Percentiles rank a stretch among this genome's conserved stretches.
These are phyloP conservation scores for Empis stercorea DNA, from an alignment of 2,888 invertebrate genomes.

Conservation along the genomic window DNA sequence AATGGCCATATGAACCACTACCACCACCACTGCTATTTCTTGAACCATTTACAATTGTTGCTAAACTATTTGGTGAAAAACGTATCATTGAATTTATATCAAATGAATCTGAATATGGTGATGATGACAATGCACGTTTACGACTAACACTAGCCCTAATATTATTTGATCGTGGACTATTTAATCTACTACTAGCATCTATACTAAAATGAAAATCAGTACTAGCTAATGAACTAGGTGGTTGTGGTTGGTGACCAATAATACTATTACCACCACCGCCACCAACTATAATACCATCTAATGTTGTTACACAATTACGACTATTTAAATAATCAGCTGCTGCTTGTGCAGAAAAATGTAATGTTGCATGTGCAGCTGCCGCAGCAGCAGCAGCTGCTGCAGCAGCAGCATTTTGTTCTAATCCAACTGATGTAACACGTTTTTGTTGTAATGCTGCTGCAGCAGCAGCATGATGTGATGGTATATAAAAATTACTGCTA, in stretches of 20 bases:
- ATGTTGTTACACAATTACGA: constrained; percentile 31
- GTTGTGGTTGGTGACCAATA: constrained; percentile 38
- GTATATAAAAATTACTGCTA: constrained; percentile 40
- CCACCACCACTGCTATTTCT: constrained; percentile 71
- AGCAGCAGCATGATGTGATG: constrained; percentile 39
- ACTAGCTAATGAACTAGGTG: constrained; percentile 57
- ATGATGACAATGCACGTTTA: constrained; percentile 86
- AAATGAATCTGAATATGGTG: constrained; percentile 88
- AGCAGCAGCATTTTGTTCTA: neutral
- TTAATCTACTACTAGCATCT: constrained; percentile 58
- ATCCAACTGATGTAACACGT: neutral
- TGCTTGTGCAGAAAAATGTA: constrained; percentile 37
- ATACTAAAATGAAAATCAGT: constrained; percentile 83
- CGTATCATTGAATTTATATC: constrained; percentile 93
- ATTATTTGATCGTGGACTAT: constrained; percentile 48
- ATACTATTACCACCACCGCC: constrained; percentile 5
- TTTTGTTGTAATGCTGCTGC: constrained; percentile 9
- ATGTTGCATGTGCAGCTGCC: constrained; percentile 16
- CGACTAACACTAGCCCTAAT: constrained; percentile 54
- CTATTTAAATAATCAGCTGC: constrained; percentile 46
- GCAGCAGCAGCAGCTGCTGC: constrained; percentile 21
- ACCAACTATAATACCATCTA: neutral
- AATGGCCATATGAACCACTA: constrained; percentile 92
- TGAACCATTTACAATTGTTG: constrained; percentile 67
- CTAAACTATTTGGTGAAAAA: constrained; percentile 85